Evolutionary conservation across 2,888 invertebrate species (phyloP), one percentile per base, ranked within the genome.

Genomic region (Galerucella calmariensis): DNA sequence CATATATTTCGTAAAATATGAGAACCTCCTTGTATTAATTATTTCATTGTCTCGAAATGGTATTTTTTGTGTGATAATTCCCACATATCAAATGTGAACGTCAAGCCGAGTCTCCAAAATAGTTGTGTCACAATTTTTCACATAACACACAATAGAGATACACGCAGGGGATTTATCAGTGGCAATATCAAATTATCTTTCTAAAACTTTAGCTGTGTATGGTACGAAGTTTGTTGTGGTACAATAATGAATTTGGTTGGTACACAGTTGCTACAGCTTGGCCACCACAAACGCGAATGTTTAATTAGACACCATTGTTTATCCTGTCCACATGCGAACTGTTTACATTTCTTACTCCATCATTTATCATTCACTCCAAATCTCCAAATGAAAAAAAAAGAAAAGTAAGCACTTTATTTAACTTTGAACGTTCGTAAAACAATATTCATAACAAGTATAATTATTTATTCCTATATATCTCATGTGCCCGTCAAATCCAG

Each of bases 261-360:
- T 56, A 56, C 41, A 58, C 56, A 67, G 56, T 56, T 46, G 46
- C 20, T 65, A 20, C 63, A 67, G 67, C 46, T 41, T 12, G 35
- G 58, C 56, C 11, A 16, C 41, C 35, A 56, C 41, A 53, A 67
- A 56, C 16, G 14, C 56, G 67, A 67, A 67, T 67, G 67, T 67
- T 67, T 67, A 67, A 67, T 67, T 67, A 56, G 67, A 67, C 44
- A 67, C 67, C 56, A 67, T 67, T 67, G 67, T 67, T 67, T 67
- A 67, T 67, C 11, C 56, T 67, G 67, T 56, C 56, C 67, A 67
- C 67, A 67, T 56, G 35, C 56, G 67, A 67, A 67, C 56, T 58
- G 35, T 41, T 35, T 41, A 67, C 67, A 67, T 58, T 58, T 67
- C 56, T 67, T 56, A 56, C 67, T 56, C 16, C 56, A 56, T 56